Conservation (phyloP, 1,140 invertebrate species). For the Lanistes nyassanus region DNA sequence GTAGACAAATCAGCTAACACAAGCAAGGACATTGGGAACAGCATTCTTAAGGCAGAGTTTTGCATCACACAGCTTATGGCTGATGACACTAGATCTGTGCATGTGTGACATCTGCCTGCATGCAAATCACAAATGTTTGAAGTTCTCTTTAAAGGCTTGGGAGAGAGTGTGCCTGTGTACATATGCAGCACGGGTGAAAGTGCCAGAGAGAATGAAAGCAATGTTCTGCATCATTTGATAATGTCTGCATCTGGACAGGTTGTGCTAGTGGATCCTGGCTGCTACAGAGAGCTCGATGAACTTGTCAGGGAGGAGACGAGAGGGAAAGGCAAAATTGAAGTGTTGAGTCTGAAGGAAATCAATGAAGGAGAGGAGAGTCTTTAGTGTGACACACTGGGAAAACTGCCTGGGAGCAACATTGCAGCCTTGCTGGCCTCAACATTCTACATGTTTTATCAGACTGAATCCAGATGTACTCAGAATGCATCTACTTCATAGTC, state of each 20-base stretch:
- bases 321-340: constrained; percentile 86
- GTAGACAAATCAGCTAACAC: no score
- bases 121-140: neutral
- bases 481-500: no score
- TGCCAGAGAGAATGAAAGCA: neutral
- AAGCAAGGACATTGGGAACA: no score
- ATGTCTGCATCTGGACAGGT: constrained; percentile 69
- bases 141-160: neutral
- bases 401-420: no score
- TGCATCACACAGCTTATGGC: no score
- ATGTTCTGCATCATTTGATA: neutral
- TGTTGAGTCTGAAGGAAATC: constrained; percentile 92
- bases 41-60: no score
- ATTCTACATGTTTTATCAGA: no score
- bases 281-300: constrained; percentile 88
- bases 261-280: constrained; percentile 92
- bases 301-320: constrained; percentile 86
- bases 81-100: no score
- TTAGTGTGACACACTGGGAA: neutral
- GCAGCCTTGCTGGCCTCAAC: no score
- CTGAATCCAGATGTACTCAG: no score
- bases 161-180: neutral
- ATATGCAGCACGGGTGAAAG: neutral
- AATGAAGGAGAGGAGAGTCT: constrained; percentile 83
- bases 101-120: neutral